Percentiles rank a stretch among this genome's conserved stretches.
Evolutionary conservation across 1,140 invertebrate genomes (phyloP).

Genomic region (Drosophila sp.): DNA sequence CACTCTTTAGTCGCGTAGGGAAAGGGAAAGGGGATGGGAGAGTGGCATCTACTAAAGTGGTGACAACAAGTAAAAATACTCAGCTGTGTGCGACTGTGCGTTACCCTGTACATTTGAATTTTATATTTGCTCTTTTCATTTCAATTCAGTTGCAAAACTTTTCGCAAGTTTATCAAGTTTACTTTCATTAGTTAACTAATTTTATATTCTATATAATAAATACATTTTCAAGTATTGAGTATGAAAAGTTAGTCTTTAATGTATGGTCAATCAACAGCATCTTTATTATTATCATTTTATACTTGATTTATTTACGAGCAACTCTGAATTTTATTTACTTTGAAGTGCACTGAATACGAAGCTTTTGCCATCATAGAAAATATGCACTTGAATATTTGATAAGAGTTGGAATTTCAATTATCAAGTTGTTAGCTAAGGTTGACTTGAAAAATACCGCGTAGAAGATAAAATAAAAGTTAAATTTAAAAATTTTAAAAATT

Average conservation of each 20-base stretch:
- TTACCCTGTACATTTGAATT: constrained; percentile 5
- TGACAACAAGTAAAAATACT: constrained; percentile 12
- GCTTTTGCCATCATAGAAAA: constrained; percentile 1
- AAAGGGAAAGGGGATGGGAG: too few relatives aligned
- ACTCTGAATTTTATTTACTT: constrained; percentile 8
- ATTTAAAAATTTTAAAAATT: too few relatives aligned
- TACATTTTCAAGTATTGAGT: too few relatives aligned
- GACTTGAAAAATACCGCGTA: not conserved
- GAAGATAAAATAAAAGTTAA: too few relatives aligned
- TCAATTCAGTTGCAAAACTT: not conserved
- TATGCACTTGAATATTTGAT: constrained; percentile 14
- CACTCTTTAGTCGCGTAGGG: constrained; percentile 34
- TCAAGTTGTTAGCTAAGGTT: not conserved
- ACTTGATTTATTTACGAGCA: not conserved
- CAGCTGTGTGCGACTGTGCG: not conserved
- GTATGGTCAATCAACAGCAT: not conserved
- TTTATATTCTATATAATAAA: too few relatives aligned
- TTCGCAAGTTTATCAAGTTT: not conserved
- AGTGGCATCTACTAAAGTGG: constrained; percentile 23
- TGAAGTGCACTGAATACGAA: constrained; percentile 9
- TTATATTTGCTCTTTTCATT: not conserved
- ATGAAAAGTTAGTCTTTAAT: too few relatives aligned
- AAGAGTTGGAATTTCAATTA: constrained; percentile 1
- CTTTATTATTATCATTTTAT: not conserved
- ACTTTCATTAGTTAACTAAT: too few relatives aligned